phyloP scores from a whole-genome alignment of 2,888 invertebrate genomes.

The Drosophila monieri region DNA sequence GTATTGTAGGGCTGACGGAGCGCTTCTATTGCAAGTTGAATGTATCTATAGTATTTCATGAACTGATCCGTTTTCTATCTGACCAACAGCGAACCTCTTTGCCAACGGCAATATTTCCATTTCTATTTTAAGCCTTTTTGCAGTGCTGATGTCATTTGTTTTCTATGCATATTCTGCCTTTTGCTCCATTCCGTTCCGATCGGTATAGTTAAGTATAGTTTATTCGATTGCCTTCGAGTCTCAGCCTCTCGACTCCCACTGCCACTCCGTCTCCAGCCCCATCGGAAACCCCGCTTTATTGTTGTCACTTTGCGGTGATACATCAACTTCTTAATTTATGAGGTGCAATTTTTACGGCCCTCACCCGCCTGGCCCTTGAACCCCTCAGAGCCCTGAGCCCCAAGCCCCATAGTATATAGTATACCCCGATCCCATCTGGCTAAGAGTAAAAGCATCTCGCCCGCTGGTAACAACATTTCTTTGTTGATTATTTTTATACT shows the following conservation, averaged over 20 bases:
- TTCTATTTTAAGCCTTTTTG: conserved; percentile 48
- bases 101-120: conserved; percentile 34
- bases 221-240: conserved; percentile 17
- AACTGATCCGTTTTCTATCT: conserved; percentile 1
- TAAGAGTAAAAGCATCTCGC: conserved; percentile 55
- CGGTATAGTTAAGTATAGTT: conserved; percentile 8
- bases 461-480: conserved; percentile 46
- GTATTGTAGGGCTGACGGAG: no score
- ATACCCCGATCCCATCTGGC: conserved; percentile 9
- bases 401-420: not conserved
- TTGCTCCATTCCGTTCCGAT: conserved; percentile 17
- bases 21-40: no score
- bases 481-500: conserved; percentile 39
- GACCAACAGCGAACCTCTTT: conserved; percentile 16
- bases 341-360: conserved; percentile 70
- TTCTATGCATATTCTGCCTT: conserved; percentile 42
- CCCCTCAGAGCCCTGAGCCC: not conserved
- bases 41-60: not conserved
- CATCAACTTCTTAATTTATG: conserved; percentile 63
- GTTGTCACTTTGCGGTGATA: conserved; percentile 49
- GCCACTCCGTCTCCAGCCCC: not conserved
- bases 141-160: conserved; percentile 50
- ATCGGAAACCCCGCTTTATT: conserved; percentile 12
- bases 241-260: conserved; percentile 3
- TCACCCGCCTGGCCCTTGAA: conserved; percentile 7